These are phyloP conservation scores for Peromyscus aztecus DNA, from an alignment of 2,797 vertebrate genomes.

Conservation along the genomic window DNA sequence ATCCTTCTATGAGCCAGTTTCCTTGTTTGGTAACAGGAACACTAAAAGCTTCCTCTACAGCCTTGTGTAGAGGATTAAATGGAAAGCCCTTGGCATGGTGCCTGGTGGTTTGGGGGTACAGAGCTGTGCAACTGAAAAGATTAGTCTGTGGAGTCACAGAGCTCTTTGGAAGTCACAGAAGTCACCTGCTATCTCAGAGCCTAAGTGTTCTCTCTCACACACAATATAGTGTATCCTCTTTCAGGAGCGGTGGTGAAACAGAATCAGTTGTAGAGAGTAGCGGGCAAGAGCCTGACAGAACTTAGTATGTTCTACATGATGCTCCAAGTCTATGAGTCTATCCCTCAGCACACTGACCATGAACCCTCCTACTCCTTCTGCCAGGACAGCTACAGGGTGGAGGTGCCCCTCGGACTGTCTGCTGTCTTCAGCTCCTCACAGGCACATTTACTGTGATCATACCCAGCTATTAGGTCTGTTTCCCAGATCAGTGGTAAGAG, in stretches of 20 bases:
- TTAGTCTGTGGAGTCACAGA: neutral
- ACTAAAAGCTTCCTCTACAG: neutral
- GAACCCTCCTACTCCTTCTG: neutral
- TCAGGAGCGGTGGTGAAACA: neutral
- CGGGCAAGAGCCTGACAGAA: neutral
- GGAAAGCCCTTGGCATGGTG: neutral
- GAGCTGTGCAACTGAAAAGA: neutral
- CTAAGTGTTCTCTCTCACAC: too few species aligned
- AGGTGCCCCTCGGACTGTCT: neutral
- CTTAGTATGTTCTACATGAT: neutral
- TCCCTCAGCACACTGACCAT: neutral
- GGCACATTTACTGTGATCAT: rapidly evolving
- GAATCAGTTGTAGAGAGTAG: neutral
- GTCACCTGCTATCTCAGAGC: neutral
- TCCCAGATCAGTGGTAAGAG: neutral
- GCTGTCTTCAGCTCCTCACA: too few species aligned
- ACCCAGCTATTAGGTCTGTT: rapidly evolving
- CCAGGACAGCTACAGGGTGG: neutral
- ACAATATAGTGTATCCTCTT: too few species aligned
- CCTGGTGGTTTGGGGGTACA: neutral
- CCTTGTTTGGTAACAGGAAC: neutral
- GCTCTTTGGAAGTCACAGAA: neutral
- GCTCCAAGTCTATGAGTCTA: neutral
- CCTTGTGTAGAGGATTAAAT: neutral
- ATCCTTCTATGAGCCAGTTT: slow-evolving; percentile 12